A percentile compares a stretch with the other conserved stretches of the same genome.
Evolutionary conservation across 2,113 vertebrate genomes (phyloP).

Genomic region (Macquaria australasica): DNA sequence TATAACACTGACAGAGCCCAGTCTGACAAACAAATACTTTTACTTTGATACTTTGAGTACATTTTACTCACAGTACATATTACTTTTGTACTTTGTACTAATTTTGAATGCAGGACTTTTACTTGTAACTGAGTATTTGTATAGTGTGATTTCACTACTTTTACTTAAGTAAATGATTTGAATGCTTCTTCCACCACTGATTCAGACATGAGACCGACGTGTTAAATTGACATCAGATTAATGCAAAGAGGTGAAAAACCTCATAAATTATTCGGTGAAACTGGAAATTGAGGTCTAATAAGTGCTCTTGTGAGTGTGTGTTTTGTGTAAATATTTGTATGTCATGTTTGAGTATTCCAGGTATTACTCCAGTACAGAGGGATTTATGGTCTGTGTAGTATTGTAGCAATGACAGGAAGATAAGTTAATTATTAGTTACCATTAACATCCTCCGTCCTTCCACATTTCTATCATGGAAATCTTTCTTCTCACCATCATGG

Average conservation of each 20-base stretch:
- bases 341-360: neutral
- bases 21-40: no score
- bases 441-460: neutral
- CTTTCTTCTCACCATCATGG: neutral
- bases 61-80: no score
- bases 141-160: no score
- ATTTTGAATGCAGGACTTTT: no score
- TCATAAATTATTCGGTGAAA: slow-evolving; percentile 38
- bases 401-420: neutral
- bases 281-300: slow-evolving; percentile 9
- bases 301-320: neutral
- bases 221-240: neutral
- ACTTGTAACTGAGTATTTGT: no score
- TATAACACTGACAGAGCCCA: no score
- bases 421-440: neutral
- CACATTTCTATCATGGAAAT: neutral
- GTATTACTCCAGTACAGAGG: neutral
- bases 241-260: neutral
- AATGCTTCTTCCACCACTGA: neutral
- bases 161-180: neutral
- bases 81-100: no score
- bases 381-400: neutral
- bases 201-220: neutral
- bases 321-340: neutral
- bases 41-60: no score